A percentile compares a stretch with the other conserved stretches of the same genome.
Evolutionary conservation across 2,888 invertebrate genomes (phyloP).

Genomic region (Mimumesa dahlbomi): DNA sequence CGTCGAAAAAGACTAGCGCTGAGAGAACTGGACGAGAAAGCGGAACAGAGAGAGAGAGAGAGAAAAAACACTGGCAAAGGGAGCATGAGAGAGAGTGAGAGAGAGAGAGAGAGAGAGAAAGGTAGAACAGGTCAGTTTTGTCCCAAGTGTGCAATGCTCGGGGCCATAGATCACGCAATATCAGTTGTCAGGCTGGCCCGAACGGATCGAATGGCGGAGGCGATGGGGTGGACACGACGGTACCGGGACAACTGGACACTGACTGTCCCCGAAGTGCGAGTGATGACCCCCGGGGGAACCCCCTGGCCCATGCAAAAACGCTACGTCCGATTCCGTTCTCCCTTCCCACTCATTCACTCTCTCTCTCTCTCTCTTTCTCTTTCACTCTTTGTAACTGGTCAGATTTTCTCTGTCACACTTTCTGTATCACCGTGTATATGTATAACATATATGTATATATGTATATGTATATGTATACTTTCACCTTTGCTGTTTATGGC

Average conservation of each 20-base stretch:
- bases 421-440: too few relatives aligned
- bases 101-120: conserved; percentile 21
- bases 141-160: conserved; percentile 79
- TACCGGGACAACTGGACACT: conserved; percentile 69
- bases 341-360: conserved; percentile 31
- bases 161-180: conserved; percentile 80
- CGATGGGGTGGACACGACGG: conserved; percentile 53
- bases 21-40: conserved; percentile 12
- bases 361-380: conserved; percentile 33
- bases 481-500: conserved; percentile 73
- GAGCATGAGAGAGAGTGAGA: conserved; percentile 8
- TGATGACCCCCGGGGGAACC: conserved; percentile 78
- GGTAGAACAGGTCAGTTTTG: conserved; percentile 73
- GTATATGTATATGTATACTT: too few relatives aligned
- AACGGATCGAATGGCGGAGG: conserved; percentile 68
- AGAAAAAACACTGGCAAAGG: conserved; percentile 13
- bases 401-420: too few relatives aligned
- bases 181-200: conserved; percentile 75
- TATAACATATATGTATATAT: conserved; percentile 45
- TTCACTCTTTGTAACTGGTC: conserved; percentile 40
- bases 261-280: conserved; percentile 78
- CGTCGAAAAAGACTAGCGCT: conserved; percentile 25
- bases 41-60: conserved; percentile 37
- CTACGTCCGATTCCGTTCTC: conserved; percentile 26
- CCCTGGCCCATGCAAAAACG: conserved; percentile 73